phyloP scores from a whole-genome alignment of 2,888 invertebrate species.

The Diarsia dahlii region DNA sequence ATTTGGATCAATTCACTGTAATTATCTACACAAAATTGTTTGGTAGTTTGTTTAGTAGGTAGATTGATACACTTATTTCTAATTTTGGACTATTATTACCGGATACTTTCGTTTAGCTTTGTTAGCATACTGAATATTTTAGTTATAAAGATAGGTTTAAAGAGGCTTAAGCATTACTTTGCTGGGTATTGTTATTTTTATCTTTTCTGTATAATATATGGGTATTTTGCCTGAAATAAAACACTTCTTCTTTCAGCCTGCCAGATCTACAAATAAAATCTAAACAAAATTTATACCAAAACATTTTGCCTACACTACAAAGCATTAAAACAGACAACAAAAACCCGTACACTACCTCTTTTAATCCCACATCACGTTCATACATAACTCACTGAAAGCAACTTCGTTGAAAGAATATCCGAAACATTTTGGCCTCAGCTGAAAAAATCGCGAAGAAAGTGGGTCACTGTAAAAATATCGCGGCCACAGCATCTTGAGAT shows the following conservation, averaged over 20 bases:
- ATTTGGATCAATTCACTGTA: slow-evolving; percentile 18
- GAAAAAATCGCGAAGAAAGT: slow-evolving; percentile 69
- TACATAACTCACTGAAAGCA: slow-evolving; percentile 33
- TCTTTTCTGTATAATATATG: no score
- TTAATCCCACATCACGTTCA: slow-evolving; percentile 38
- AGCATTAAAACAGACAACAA: slow-evolving; percentile 10
- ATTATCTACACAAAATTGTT: background rate
- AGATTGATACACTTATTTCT: background rate
- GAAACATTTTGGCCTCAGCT: slow-evolving; percentile 49
- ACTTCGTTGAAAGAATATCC: slow-evolving; percentile 35
- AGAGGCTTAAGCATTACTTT: background rate
- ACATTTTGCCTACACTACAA: background rate
- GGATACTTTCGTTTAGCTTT: background rate
- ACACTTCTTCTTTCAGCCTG: background rate
- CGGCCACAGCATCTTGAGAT: slow-evolving; percentile 76
- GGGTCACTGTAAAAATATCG: slow-evolving; percentile 82
- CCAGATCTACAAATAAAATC: background rate
- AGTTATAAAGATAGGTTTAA: background rate
- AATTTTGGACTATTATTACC: background rate
- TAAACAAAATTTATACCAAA: background rate
- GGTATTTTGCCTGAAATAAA: no score
- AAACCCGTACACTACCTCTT: background rate
- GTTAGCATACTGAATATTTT: background rate
- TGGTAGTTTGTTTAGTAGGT: background rate
- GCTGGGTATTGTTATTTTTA: no score